Conservation (phyloP, 2,113 vertebrate genomes). For the Melanostigma gelatinosum region DNA sequence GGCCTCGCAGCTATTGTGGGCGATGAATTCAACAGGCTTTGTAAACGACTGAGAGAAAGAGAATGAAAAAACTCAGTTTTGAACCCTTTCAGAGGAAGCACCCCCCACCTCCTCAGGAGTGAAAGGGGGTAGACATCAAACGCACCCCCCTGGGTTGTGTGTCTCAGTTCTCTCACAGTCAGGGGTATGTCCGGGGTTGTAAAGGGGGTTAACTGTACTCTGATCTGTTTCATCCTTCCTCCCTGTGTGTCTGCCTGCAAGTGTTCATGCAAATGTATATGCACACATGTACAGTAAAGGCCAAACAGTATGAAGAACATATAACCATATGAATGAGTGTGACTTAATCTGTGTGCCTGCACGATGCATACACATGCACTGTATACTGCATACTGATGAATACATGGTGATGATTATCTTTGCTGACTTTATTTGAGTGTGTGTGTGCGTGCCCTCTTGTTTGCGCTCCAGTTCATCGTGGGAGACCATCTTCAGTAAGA, state of each 20-base stretch:
- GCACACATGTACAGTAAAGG: neutral
- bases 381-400: neutral
- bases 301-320: neutral
- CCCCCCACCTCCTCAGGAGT: slow-evolving; percentile 62
- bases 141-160: slow-evolving; percentile 69
- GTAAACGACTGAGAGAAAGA: slow-evolving; percentile 72
- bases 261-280: neutral
- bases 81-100: slow-evolving; percentile 66
- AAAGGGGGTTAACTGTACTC: slow-evolving; percentile 79
- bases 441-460: neutral
- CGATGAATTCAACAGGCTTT: slow-evolving; percentile 73
- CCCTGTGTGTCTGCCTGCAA: slow-evolving; percentile 23
- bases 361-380: neutral
- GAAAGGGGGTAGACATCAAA: slow-evolving; percentile 77
- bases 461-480: slow-evolving; percentile 87
- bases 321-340: neutral
- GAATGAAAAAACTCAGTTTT: slow-evolving; percentile 62
- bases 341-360: neutral
- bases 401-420: neutral
- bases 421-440: neutral
- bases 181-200: slow-evolving; percentile 73
- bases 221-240: slow-evolving; percentile 72
- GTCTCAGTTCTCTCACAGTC: slow-evolving; percentile 75
- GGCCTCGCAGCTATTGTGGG: slow-evolving; percentile 68
- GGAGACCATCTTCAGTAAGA: slow-evolving; percentile 93